Evolutionary conservation across 1,140 invertebrate species (phyloP).

Genomic region (Pseudomyrmex gracilis): DNA sequence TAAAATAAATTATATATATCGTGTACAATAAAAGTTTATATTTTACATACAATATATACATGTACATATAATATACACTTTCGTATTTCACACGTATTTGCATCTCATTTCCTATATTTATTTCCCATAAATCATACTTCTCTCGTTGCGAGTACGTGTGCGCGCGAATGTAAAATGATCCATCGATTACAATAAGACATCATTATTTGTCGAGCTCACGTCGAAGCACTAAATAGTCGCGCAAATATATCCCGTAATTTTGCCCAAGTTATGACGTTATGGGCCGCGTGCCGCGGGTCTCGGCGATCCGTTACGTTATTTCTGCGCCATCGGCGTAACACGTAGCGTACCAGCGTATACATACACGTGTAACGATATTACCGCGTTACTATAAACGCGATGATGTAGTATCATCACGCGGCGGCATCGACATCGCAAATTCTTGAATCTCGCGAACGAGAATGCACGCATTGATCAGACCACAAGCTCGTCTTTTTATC

Average conservation of each 20-base stretch:
- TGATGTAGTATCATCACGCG: slow-evolving; percentile 25
- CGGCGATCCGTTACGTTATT: slow-evolving; percentile 57
- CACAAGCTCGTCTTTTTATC: slow-evolving; percentile 3
- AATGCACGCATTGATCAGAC: slow-evolving; percentile 22
- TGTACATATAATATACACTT: slow-evolving; percentile 10
- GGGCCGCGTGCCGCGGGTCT: slow-evolving; percentile 43
- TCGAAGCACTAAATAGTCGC: slow-evolving; percentile 57
- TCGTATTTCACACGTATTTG: not conserved
- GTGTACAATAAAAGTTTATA: too few species aligned
- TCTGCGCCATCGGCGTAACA: slow-evolving; percentile 48
- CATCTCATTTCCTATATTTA: slow-evolving; percentile 35
- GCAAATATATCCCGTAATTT: slow-evolving; percentile 53
- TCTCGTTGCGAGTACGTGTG: not conserved
- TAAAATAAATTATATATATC: too few species aligned
- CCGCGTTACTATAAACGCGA: slow-evolving; percentile 36
- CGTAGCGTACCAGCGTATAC: slow-evolving; percentile 29
- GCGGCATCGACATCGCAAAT: slow-evolving; percentile 14
- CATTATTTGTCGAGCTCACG: slow-evolving; percentile 59
- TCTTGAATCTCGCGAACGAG: slow-evolving; percentile 1
- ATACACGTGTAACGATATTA: slow-evolving; percentile 28
- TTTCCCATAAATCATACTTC: slow-evolving; percentile 10
- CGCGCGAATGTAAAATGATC: slow-evolving; percentile 32
- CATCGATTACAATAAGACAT: slow-evolving; percentile 51
- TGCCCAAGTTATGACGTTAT: slow-evolving; percentile 30
- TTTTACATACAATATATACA: too few species aligned